phyloP scores from a whole-genome alignment of 2,113 vertebrate genomes.

The Mesembrinibis cayennensis region DNA sequence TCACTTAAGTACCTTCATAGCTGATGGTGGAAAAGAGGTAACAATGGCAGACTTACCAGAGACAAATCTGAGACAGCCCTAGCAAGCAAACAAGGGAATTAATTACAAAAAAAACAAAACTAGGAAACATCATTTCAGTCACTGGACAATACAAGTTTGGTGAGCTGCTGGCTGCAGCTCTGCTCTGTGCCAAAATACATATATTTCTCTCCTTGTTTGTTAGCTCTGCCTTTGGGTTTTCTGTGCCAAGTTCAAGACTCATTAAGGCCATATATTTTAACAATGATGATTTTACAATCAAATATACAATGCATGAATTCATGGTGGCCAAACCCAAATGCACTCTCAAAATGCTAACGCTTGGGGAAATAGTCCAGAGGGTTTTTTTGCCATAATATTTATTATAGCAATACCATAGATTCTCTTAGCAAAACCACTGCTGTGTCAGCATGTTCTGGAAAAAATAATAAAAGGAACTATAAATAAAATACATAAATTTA shows the following conservation, averaged over 20 bases:
- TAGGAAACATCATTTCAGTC: background rate
- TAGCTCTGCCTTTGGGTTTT: background rate
- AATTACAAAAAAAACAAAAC: background rate
- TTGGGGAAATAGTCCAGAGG: slow-evolving; percentile 35
- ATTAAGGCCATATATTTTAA: slow-evolving; percentile 46
- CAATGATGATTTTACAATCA: slow-evolving; percentile 43
- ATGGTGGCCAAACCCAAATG: slow-evolving; percentile 35
- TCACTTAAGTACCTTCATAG: background rate
- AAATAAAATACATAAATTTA: slow-evolving; percentile 64
- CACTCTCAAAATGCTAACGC: slow-evolving; percentile 24
- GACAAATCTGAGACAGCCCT: background rate
- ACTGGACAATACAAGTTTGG: background rate
- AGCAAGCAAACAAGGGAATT: background rate
- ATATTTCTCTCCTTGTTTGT: background rate
- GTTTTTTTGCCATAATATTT: slow-evolving; percentile 46
- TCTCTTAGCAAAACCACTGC: slow-evolving; percentile 25
- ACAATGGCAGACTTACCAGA: background rate
- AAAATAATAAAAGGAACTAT: slow-evolving; percentile 47
- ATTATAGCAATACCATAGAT: slow-evolving; percentile 50
- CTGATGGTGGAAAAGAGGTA: background rate
- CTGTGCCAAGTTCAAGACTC: slow-evolving; percentile 2
- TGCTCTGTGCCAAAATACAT: background rate
- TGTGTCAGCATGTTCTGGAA: slow-evolving; percentile 41
- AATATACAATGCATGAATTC: slow-evolving; percentile 37
- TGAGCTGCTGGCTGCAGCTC: background rate